phyloP scores from a whole-genome alignment of 1,140 invertebrate genomes.

The Drosophila persimilis region DNA sequence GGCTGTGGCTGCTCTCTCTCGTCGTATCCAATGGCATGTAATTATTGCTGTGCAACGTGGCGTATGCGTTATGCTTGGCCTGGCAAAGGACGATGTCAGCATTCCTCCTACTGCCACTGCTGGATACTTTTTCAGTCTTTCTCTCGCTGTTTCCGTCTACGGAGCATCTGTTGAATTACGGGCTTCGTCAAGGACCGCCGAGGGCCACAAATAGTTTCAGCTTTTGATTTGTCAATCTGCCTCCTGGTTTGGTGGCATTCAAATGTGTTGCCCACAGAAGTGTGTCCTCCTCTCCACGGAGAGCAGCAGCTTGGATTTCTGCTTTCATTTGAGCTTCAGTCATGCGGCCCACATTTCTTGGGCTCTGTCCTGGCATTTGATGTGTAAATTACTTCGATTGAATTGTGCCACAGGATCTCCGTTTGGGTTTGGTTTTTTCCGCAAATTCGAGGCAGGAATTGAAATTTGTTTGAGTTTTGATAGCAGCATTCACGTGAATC shows the following conservation, averaged over 20 bases:
- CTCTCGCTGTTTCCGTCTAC: conserved; percentile 11
- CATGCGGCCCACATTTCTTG: conserved; percentile 31
- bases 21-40: conserved; percentile 76
- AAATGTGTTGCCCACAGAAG: conserved; percentile 33
- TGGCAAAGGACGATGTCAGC: conserved; percentile 55
- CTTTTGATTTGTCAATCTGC: conserved; percentile 64
- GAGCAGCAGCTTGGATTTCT: conserved; percentile 10
- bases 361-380: no score
- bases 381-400: no score
- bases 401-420: no score
- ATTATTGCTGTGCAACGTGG: conserved; percentile 79
- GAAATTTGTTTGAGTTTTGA: no score
- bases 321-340: conserved; percentile 30
- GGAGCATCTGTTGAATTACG: conserved; percentile 39
- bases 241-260: conserved; percentile 36
- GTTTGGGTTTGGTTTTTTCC: no score
- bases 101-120: conserved; percentile 1
- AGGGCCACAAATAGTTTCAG: conserved; percentile 52
- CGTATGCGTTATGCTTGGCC: conserved; percentile 77
- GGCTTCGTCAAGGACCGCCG: conserved; percentile 16
- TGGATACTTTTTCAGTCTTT: conserved; percentile 46
- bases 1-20: not conserved
- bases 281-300: not conserved
- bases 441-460: no score
- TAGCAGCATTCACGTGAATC: no score